Evolutionary conservation across 2,113 vertebrate species (phyloP), one percentile per base, ranked within the genome.

Genomic region (Callipepla californica): DNA sequence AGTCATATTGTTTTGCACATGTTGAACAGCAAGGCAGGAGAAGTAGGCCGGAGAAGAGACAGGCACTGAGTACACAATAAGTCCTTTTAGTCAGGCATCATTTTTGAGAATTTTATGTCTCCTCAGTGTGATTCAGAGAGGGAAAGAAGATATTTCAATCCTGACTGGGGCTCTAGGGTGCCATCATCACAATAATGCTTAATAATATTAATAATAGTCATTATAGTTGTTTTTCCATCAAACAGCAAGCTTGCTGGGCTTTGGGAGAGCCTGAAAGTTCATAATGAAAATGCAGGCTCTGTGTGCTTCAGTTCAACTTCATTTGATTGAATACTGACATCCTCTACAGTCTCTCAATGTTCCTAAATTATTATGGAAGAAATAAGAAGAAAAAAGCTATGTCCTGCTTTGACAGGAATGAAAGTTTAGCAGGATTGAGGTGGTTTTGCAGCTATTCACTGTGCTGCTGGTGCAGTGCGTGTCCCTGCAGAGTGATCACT

Each of bases 311-410:
- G 17, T 72, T 94, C 65, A 83, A 65, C 15, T 61, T 3, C 1
- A 70, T 75, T 80, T 90, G 59, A 88, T 90, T 67, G 84, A 81
- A 91, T 84, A 81, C 44, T 66, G 77, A 66, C 86, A 76, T 84
- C 8, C 18, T 84, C 16, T 72, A 47, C 9, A 34, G 45, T 16
- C 2, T 79, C 42, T 76, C 36, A 67, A 2, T 50, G 48, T 66
- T 90, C 78, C 45, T 72, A 62, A 81, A 87, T 92, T 73, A 80
- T 53, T 73, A 51, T 40, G n/a, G 79, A 73, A 84, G 40, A 78
- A 95, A 63, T 50, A 78, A 72, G 22, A 89, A 21, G n/a, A 8
- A 86, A 89, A 84, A 77, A 4, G 25, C 62, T 69, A 79, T 40
- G 40, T 40, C 40, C 38, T 66, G n/a, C 23, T 78, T 74, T 58